A percentile compares a stretch with the other conserved stretches of the same genome.
These are phyloP conservation scores for Hippocampus zosterae DNA, from an alignment of 2,113 vertebrate genomes.

Conservation along the genomic window DNA sequence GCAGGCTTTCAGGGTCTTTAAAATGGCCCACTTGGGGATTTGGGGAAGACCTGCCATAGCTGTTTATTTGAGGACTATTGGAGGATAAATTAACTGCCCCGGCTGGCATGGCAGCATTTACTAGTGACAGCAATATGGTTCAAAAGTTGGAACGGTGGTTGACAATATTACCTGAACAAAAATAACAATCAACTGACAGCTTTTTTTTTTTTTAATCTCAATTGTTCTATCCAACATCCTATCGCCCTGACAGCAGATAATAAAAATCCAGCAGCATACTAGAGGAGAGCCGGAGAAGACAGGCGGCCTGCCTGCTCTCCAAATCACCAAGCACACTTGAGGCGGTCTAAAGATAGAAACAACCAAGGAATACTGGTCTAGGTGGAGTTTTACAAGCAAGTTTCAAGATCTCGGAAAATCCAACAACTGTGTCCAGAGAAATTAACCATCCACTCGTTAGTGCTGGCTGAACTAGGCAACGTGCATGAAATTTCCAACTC, in stretches of 20 bases:
- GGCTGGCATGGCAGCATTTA: conserved; percentile 24
- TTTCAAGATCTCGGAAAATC: conserved; percentile 31
- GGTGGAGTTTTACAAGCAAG: conserved; percentile 45
- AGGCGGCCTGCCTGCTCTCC: conserved; percentile 42
- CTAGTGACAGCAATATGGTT: conserved; percentile 50
- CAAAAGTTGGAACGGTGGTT: background rate
- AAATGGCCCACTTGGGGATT: conserved; percentile 24
- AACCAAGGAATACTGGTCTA: conserved; percentile 46
- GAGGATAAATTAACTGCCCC: conserved; percentile 14
- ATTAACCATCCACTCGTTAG: conserved; percentile 27
- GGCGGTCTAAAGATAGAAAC: conserved; percentile 69
- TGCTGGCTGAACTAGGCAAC: conserved; percentile 34
- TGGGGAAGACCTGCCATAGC: conserved; percentile 56
- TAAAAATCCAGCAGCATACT: conserved; percentile 1
- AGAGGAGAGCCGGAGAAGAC: conserved; percentile 47
- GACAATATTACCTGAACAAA: background rate
- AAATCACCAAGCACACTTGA: conserved; percentile 65
- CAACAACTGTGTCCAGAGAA: conserved; percentile 37
- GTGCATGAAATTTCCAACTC: conserved; percentile 32
- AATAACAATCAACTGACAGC: background rate
- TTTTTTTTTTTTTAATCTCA: background rate
- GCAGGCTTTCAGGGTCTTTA: conserved; percentile 18
- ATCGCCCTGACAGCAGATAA: background rate
- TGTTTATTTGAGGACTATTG: conserved; percentile 44
- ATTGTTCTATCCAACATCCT: background rate